Evolutionary conservation across 2,797 vertebrate species (phyloP).

Genomic region (Scolopax bukidnonensis): DNA sequence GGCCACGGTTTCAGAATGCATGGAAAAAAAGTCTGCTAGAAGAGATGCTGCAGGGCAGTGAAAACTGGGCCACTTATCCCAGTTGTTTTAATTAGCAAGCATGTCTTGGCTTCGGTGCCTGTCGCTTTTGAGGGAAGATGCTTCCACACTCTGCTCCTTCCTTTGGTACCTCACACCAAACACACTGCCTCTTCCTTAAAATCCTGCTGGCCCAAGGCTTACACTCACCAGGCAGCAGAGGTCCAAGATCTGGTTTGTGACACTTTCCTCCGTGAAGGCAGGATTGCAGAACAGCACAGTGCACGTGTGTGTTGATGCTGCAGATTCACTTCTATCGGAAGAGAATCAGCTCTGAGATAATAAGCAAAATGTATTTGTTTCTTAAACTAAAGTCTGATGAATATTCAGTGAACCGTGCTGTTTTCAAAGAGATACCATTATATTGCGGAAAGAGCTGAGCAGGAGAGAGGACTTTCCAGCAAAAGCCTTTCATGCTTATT

Average conservation of each 20-base stretch:
- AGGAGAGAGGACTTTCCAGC: background rate
- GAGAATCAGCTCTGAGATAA: background rate
- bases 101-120: fast-evolving
- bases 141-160: background rate
- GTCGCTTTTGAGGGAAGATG: background rate
- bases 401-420: conserved; percentile 9
- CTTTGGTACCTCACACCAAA: background rate
- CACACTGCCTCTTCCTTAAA: background rate
- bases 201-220: background rate
- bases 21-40: background rate
- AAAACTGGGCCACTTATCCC: background rate
- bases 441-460: background rate
- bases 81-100: background rate
- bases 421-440: conserved; percentile 15
- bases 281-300: background rate
- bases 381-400: background rate
- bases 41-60: background rate
- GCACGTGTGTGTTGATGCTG: background rate
- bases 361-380: background rate
- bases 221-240: background rate
- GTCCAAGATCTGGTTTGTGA: background rate
- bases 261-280: fast-evolving
- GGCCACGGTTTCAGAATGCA: background rate
- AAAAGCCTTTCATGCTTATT: background rate
- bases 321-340: background rate